Percentiles rank a stretch among this genome's conserved stretches.
phyloP scores from a whole-genome alignment of 2,113 vertebrate species.

The Acanthisitta chloris region DNA sequence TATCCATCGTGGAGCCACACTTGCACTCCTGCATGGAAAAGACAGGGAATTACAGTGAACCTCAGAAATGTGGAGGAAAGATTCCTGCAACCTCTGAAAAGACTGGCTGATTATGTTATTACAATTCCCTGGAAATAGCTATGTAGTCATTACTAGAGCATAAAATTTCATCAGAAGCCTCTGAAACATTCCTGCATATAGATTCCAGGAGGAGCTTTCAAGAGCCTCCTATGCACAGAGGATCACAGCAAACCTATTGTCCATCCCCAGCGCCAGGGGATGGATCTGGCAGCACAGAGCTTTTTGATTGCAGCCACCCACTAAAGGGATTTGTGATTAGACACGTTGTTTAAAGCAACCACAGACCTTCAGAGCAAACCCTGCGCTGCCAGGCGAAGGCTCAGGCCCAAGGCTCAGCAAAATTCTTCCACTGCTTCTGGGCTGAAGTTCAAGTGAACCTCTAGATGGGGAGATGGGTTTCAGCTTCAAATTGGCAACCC shows the following conservation, averaged over 20 bases:
- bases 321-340: slow-evolving; percentile 14
- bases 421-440: slow-evolving; percentile 35
- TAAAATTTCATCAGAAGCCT: slow-evolving; percentile 32
- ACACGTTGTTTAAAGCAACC: neutral
- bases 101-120: slow-evolving; percentile 24
- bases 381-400: slow-evolving; percentile 12
- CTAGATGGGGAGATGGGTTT: slow-evolving; percentile 35
- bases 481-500: slow-evolving; percentile 12
- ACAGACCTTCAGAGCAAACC: neutral
- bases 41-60: neutral
- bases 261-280: neutral
- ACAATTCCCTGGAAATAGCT: slow-evolving; percentile 59
- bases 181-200: neutral
- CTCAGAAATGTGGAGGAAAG: slow-evolving; percentile 45
- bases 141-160: slow-evolving; percentile 7
- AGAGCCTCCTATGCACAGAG: neutral
- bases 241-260: neutral
- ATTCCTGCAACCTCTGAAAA: slow-evolving; percentile 9
- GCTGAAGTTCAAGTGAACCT: slow-evolving; percentile 35
- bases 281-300: neutral
- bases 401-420: neutral
- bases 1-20: neutral
- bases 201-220: neutral
- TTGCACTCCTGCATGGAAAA: slow-evolving; percentile 34
- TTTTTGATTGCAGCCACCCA: neutral